Evolutionary conservation across 2,888 invertebrate species (phyloP), one percentile per base, ranked within the genome.

Genomic region (Steromphala cineraria): DNA sequence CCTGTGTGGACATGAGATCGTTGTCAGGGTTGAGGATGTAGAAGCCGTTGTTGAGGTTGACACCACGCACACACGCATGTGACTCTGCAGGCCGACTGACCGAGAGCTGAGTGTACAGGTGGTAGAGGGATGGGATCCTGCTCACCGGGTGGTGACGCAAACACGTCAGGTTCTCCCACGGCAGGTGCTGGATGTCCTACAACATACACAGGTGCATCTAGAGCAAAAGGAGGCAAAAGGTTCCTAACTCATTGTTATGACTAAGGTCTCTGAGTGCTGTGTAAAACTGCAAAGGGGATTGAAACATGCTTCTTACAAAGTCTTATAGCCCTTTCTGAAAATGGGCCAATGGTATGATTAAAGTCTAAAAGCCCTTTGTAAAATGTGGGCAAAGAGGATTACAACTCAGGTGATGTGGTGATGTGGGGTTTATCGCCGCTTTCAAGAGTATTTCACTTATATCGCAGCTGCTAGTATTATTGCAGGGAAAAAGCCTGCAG

Each of bases 111-210:
- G 89, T 88, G 36, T 87, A 82, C 53, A 94, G 89, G 82, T 93
- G 90, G 78, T 93, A 90, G 19, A 94, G 83, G 24, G 96, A 97
- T 53, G 97, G 96, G 92, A 97, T 95, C 80, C 97, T 94, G 0
- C 96, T 95, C 0, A 96, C 95, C 0, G 96, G 95, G 74, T 96
- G 95, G n/a, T 94, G 93, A 82, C 94, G 94, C 15, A 97, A 89
- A 17, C 96, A 93, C 0, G 95, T 95, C 80, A 97, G 94, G 84
- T 95, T 95, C 93, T 97, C 97, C 96, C 97, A 97, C 0, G 97
- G 97, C 81, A 97, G 95, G 79, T 95, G 94, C 93, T 97, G 97
- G 17, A 97, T 80, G 46, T 81, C 82, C 90, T 90, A 86, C 28
- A 79, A 28, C 13, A 24, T 62, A 62, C 62, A 62, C 21, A 56